Evolutionary conservation across 2,113 vertebrate genomes (phyloP).

Genomic region (Mobula hypostoma): DNA sequence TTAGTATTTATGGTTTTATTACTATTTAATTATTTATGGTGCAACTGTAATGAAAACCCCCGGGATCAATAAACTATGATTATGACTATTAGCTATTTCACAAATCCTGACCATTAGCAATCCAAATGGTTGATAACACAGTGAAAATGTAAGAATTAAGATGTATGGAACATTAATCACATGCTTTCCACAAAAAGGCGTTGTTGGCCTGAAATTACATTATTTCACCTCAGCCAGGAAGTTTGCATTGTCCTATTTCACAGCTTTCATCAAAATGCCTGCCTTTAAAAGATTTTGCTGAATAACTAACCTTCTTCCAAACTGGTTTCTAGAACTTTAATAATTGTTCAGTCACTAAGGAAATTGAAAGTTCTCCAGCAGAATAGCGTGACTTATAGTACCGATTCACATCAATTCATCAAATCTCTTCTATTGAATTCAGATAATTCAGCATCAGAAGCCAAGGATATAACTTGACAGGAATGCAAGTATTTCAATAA

Average conservation of each 20-base stretch:
- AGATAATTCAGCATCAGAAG: not conserved
- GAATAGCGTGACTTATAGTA: no score
- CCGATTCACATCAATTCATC: no score
- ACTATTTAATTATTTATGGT: no score
- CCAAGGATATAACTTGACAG: not conserved
- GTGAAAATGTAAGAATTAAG: not conserved
- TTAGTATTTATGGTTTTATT: no score
- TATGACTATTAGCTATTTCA: not conserved
- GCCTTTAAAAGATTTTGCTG: not conserved
- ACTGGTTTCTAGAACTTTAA: not conserved
- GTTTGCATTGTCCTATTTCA: not conserved
- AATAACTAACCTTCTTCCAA: not conserved
- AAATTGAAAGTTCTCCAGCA: not conserved
- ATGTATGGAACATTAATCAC: not conserved
- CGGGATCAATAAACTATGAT: no score
- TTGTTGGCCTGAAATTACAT: slow-evolving; percentile 19
- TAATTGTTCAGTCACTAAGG: not conserved
- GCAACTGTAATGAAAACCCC: no score
- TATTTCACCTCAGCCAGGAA: slow-evolving; percentile 12
- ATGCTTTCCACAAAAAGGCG: not conserved
- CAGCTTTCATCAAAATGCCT: not conserved
- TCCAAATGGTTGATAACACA: not conserved
- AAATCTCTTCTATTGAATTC: not conserved
- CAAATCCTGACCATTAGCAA: not conserved
- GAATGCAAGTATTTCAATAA: not conserved